These are phyloP conservation scores for Mastomys natalensis DNA, from an alignment of 2,113 vertebrate genomes.

Conservation along the genomic window DNA sequence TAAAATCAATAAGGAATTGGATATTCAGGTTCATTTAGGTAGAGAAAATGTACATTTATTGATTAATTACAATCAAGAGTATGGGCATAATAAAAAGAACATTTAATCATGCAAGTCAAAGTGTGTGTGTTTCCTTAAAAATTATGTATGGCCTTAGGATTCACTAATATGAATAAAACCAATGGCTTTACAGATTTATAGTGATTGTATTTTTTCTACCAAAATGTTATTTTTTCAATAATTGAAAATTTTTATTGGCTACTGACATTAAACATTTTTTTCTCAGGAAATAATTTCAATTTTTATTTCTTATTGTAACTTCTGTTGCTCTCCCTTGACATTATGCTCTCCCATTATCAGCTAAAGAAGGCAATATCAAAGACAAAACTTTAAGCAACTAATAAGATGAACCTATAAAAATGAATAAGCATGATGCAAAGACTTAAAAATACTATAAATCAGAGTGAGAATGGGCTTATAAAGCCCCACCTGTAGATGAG, in stretches of 20 bases:
- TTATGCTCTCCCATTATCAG: background rate
- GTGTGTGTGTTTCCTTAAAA: conserved; percentile 17
- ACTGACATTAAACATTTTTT: conserved; percentile 15
- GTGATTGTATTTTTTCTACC: background rate
- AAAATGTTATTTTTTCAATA: background rate
- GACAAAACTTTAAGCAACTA: background rate
- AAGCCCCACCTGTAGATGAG: background rate
- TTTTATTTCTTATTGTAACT: background rate
- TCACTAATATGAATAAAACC: background rate
- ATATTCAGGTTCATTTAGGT: conserved; percentile 58
- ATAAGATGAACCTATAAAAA: background rate
- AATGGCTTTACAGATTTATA: background rate
- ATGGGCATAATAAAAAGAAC: conserved; percentile 13
- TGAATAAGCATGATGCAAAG: background rate
- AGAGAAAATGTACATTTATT: conserved; percentile 36
- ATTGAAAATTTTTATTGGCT: background rate
- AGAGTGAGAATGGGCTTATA: background rate
- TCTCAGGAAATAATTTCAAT: background rate
- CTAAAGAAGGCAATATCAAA: background rate
- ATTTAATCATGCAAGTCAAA: background rate
- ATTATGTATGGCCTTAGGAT: background rate
- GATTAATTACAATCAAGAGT: conserved; percentile 20
- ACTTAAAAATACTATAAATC: background rate
- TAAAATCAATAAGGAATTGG: conserved; percentile 46
- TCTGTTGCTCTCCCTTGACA: conserved; percentile 2